Evolutionary conservation across 2,113 vertebrate genomes (phyloP), one percentile per base, ranked within the genome.

Genomic region (Carassius auratus): DNA sequence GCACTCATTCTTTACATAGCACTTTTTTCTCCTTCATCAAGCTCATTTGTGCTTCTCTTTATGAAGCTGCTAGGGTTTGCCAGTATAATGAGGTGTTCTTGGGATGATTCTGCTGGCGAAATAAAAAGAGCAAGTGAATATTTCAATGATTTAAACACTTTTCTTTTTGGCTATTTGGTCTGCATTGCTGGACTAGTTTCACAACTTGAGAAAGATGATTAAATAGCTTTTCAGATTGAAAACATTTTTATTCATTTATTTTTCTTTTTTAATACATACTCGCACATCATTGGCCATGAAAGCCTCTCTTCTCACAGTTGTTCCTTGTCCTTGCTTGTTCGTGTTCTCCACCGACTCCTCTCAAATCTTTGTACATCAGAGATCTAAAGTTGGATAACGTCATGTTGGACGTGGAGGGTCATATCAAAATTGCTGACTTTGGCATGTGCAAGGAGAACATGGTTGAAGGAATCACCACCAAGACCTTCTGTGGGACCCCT

Each of bases 371-470:
- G 15, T 87, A 86, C 74, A 84, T 1, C 23, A 99, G 98, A 91
- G 98, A 99, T 91, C 94, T 99, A 92, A 99, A 99, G 92, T 92
- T 99, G 87, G 98, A 99, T 55, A 99, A 99, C 0, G 98, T 99
- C 90, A 99, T 99, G 98, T 88, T 99, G 94, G 98, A 99, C 88
- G 95, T 95, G 0, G 98, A 99, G 93, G 98, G 98, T n/a, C 98
- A 99, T 90, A 99, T 99, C 76, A 99, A 99, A 93, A 97, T 99
- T 0, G 97, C 98, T 7, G 98, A 99, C 90, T 99, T 99, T 62
- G 98, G 98, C 57, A 99, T 99, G 98, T 99, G 98, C 92, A 99
- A 99, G 90, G 98, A 99, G 23, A 96, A 97, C 57, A 98, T 99
- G 96, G 76, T 89, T 0, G 94, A 99, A 0, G 97, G 95, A 15